Conservation (phyloP, 1,140 invertebrate species). For the Mamestra configurata region DNA sequence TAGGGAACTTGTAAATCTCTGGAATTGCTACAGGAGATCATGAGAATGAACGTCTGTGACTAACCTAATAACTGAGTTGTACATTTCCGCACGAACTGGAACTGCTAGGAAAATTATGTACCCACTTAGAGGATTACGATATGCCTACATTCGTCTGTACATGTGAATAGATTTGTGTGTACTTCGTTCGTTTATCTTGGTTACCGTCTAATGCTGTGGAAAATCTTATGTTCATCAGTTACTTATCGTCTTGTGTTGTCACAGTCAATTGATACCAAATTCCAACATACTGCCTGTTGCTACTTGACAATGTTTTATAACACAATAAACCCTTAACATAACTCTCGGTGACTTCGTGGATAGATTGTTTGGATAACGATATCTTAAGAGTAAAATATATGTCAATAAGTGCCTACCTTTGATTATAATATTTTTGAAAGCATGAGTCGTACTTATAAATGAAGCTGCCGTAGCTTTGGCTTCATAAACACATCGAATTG, state of each 20-base stretch:
- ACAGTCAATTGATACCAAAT: constrained; percentile 11
- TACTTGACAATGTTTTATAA: constrained; percentile 26
- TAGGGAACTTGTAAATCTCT: constrained; percentile 71
- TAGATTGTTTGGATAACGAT: not conserved
- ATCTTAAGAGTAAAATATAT: not conserved
- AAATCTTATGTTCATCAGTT: constrained; percentile 13
- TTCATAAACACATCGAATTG: constrained; percentile 23
- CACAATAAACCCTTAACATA: constrained; percentile 11
- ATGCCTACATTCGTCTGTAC: not conserved
- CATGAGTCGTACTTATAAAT: not conserved
- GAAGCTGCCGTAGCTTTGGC: not conserved
- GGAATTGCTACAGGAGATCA: constrained; percentile 64
- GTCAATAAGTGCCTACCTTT: constrained; percentile 1
- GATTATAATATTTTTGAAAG: not conserved
- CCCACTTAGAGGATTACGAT: not conserved
- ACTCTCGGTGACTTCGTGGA: not conserved
- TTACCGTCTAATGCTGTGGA: not conserved
- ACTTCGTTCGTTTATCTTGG: not conserved
- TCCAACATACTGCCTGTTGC: constrained; percentile 11
- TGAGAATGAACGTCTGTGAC: constrained; percentile 60
- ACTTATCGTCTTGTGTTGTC: constrained; percentile 15
- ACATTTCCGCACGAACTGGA: constrained; percentile 30
- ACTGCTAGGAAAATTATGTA: not conserved
- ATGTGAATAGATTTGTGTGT: not conserved
- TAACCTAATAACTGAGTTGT: constrained; percentile 33